phyloP scores from a whole-genome alignment of 2,113 vertebrate species.

The Lycaon pictus region DNA sequence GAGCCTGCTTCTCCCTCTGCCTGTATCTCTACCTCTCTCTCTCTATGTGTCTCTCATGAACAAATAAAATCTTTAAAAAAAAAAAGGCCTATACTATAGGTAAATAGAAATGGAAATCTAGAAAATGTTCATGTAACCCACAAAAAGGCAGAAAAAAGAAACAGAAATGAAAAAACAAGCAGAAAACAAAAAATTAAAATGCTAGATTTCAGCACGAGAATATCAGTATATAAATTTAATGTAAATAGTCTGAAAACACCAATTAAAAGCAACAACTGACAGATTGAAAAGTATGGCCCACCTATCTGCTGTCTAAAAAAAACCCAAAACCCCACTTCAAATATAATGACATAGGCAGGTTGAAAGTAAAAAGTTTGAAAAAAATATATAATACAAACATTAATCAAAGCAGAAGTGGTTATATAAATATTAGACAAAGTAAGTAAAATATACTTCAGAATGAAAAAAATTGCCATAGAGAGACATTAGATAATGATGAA shows the following conservation, averaged over 20 bases:
- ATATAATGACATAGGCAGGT: background rate
- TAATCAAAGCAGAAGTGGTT: background rate
- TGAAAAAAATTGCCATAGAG: background rate
- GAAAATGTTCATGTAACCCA: background rate
- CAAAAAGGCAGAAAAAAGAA: background rate
- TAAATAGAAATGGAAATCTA: conserved; percentile 33
- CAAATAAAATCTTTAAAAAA: no score
- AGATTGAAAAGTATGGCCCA: background rate
- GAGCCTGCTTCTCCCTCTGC: no score
- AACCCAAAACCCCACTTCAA: background rate
- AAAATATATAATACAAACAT: background rate
- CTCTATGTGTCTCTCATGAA: no score
- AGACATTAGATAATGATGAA: background rate
- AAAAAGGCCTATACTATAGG: background rate
- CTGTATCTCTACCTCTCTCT: no score
- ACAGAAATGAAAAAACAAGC: background rate
- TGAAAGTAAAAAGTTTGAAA: background rate
- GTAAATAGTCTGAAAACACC: background rate
- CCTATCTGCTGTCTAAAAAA: background rate
- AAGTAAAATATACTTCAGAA: background rate
- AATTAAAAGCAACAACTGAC: conserved; percentile 8
- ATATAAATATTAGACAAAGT: background rate
- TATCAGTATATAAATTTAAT: background rate
- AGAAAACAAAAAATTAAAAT: conserved; percentile 43
- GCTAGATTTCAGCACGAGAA: background rate